Evolutionary conservation across 2,113 vertebrate genomes (phyloP).

Genomic region (Macheiramphus alcinus): DNA sequence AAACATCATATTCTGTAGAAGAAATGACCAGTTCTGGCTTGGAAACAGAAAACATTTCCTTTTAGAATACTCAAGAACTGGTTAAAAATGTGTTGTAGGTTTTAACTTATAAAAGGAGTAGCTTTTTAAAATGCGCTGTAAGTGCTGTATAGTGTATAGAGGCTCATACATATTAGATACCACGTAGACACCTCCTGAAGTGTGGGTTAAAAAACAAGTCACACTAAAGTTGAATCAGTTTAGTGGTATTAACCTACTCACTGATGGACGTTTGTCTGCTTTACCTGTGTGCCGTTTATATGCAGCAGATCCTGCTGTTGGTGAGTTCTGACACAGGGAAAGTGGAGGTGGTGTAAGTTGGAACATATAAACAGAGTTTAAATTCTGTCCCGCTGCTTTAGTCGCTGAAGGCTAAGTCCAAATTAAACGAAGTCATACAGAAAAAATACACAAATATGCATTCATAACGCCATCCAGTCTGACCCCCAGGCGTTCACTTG

Average conservation of each 20-base stretch:
- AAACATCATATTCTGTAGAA: constrained; percentile 80
- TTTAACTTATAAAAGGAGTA: constrained; percentile 43
- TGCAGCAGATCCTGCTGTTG: background rate
- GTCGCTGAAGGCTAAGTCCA: background rate
- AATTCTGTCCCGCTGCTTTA: background rate
- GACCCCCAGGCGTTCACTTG: background rate
- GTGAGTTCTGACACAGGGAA: background rate
- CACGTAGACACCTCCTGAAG: background rate
- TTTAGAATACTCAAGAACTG: constrained; percentile 65
- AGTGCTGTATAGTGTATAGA: background rate
- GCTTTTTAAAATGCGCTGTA: constrained; percentile 54
- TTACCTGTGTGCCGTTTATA: background rate
- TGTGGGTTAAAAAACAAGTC: constrained; percentile 56
- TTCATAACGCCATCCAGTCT: background rate
- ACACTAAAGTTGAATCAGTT: background rate
- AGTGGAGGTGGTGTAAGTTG: background rate
- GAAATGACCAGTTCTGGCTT: constrained; percentile 75
- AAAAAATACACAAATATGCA: background rate
- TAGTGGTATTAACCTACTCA: constrained; percentile 3
- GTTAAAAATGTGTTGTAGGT: constrained; percentile 53
- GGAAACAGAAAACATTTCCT: constrained; percentile 72
- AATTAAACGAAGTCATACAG: background rate
- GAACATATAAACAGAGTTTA: background rate
- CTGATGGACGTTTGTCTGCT: background rate
- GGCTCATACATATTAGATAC: constrained; percentile 48